Base-by-base conservation (phyloP, 2,888 invertebrate genomes). In the Microctonus hyperodae region DNA sequence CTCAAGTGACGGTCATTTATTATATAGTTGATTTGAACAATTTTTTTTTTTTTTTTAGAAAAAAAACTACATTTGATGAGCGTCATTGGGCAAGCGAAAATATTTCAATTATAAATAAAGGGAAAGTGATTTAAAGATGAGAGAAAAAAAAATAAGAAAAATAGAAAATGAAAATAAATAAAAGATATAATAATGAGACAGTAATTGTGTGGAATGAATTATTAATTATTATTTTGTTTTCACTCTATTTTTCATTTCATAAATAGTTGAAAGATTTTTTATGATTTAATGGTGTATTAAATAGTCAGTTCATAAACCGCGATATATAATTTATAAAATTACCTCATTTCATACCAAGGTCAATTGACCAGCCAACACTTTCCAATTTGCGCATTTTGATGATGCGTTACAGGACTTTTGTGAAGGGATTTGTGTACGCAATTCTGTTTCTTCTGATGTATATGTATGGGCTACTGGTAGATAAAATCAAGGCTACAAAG, bases 351-450 rank as follows among this genome's bases (percentile, higher is more conserved):
- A 56, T 70, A n/a, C 56, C 71, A 71, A 65, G 71, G 71, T 61
- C 71, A 60, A 23, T 67, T 58, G 48, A 68, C 57, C 64, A 69
- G 70, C 71, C 71, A 67, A 67, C 68, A 71, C 69, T 71, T 71
- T 71, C 71, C 56, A 68, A 68, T 60, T 25, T 25, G 4, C 44
- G 6, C 20, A 48, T 40, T 60, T 53, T 37, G 33, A 35, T 28
- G 62, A 63, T 63, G 55, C 63, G 31, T 40, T 63, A 44, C 1
- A 16, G 5, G 5, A 44, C 44, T 6, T 44, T 44, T 44, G 44
- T 44, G 59, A 59, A 59, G 44, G 59, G 23, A 44, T 59, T 28
- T 6, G 9, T 44, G 33, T 37, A 35, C n/a, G 6, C 22, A 22
- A 48, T 31, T 53, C 10, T n/a, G 23, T 22, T 22, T 51, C 23